Evolutionary conservation across 2,888 invertebrate genomes (phyloP), one percentile per base, ranked within the genome.

Genomic region (Acleris holmiana): DNA sequence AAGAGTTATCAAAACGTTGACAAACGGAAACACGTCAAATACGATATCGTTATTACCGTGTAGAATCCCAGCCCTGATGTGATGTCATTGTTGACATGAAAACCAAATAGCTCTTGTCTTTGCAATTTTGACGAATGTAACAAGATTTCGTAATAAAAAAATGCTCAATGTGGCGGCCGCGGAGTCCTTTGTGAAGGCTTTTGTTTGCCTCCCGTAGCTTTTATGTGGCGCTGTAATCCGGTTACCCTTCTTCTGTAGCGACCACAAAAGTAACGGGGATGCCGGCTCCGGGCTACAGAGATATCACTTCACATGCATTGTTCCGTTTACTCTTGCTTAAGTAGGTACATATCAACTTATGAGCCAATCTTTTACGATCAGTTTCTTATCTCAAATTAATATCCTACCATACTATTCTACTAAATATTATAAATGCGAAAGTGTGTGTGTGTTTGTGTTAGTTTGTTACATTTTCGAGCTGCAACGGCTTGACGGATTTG

Each of bases 141-240:
- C 58, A 19, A 53, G 53, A 48, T 58, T 59, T 64, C 19, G 29
- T 54, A 48, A 64, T 53, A 59, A 59, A 64, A 64, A 64, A 64
- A 58, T 51, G 47, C 53, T 58, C 15, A 58, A 49, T 59, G 48
- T 59, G 53, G 47, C 53, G 53, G 41, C 48, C 48, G 53, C 58
- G 58, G 58, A 25, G 58, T 64, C 64, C 58, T 64, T 64, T 64
- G 64, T 64, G 48, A 23, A 47, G 57, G 51, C 53, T 21, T 54
- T 59, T 64, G 64, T 64, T 64, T 64, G 64, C 21, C 53, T 48
- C 21, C 58, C 53, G 53, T 58, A 58, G 58, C 58, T 64, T 64
- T 64, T 59, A 64, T 64, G 64, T 44, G 58, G 64, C 64, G 58
- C 53, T 25, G 64, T 64, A 64, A 64, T 64, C 64, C 58, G 58